These are phyloP conservation scores for Drosophila biarmipes DNA, from an alignment of 1,140 invertebrate species.

Conservation along the genomic window DNA sequence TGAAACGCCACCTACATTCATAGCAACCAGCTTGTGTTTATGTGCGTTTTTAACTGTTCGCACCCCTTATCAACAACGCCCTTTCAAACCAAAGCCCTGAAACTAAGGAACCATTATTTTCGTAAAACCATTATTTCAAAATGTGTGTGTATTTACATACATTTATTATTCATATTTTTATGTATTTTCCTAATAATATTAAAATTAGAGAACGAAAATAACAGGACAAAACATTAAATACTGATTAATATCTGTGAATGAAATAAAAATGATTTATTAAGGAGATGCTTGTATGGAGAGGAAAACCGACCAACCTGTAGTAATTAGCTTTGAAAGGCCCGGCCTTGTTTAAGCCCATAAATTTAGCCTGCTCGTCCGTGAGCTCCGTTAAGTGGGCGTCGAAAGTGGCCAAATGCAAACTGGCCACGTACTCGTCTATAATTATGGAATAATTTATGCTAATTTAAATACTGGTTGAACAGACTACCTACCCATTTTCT, in stretches of 20 bases:
- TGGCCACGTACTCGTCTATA: constrained; percentile 76
- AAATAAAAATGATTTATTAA: background rate
- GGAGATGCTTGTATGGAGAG: background rate
- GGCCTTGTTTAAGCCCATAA: constrained; percentile 97
- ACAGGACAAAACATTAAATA: constrained; percentile 30
- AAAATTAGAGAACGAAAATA: constrained; percentile 24
- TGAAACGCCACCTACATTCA: constrained; percentile 3
- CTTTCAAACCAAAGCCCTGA: too few species aligned
- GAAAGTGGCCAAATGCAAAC: constrained; percentile 96
- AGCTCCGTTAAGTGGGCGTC: constrained; percentile 98
- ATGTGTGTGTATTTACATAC: background rate
- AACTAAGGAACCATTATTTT: too few species aligned
- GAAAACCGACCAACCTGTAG: constrained; percentile 89
- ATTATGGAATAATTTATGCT: background rate
- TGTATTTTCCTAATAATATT: constrained; percentile 24
- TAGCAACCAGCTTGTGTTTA: constrained; percentile 18
- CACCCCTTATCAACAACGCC: too few species aligned
- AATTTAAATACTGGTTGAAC: too few species aligned
- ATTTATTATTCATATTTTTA: too few species aligned
- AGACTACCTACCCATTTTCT: constrained; percentile 95
- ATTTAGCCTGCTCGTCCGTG: constrained; percentile 98
- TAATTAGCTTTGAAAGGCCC: constrained; percentile 99
- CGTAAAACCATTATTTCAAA: too few species aligned
- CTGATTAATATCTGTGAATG: constrained; percentile 50
- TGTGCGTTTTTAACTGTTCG: background rate